A percentile compares a stretch with the other conserved stretches of the same genome.
Conservation (phyloP, 2,797 vertebrate genomes). For the Coregonus ussuriensis region DNA sequence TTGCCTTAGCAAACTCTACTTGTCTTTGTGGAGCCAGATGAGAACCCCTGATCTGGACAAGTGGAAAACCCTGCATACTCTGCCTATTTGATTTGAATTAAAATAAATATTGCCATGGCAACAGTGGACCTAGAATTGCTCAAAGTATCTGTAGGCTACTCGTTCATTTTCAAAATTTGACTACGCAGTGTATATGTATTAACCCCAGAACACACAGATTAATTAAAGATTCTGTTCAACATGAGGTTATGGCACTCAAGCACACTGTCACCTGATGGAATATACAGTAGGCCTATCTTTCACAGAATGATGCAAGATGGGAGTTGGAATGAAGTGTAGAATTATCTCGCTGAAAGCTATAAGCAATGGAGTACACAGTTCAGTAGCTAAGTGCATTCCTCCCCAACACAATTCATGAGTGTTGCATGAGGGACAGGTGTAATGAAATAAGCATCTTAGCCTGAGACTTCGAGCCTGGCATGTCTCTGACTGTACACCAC, state of each 20-base stretch:
- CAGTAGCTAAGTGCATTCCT: neutral
- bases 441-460: neutral
- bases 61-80: neutral
- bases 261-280: neutral
- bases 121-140: neutral
- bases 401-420: neutral
- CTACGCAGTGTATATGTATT: neutral
- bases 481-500: neutral
- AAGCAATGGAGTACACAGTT: constrained; percentile 1
- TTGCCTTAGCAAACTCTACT: no score
- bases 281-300: neutral
- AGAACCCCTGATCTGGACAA: neutral
- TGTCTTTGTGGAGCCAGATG: neutral
- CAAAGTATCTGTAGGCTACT: neutral
- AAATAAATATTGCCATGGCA: neutral
- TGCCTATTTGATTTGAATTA: neutral
- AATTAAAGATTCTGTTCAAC: neutral
- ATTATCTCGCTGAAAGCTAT: neutral
- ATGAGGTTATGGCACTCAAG: neutral
- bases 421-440: constrained; percentile 1
- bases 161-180: neutral
- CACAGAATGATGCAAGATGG: neutral
- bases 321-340: neutral
- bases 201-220: neutral
- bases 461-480: neutral